Conservation (phyloP, 2,797 vertebrate species). For the Ibycter americanus region DNA sequence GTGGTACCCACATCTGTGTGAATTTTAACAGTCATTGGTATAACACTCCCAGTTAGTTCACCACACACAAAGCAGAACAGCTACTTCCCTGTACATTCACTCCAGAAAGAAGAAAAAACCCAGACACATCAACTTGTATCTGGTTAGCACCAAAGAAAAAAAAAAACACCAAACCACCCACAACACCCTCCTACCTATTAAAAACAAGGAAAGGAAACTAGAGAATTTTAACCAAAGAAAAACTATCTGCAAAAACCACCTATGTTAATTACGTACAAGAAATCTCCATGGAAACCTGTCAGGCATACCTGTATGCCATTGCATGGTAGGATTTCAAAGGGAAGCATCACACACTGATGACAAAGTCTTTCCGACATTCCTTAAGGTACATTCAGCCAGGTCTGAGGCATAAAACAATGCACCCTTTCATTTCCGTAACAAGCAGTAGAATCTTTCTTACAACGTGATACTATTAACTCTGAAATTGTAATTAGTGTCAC, state of each 20-base stretch:
- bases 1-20: too few species aligned
- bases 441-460: not conserved
- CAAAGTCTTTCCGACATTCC: not conserved
- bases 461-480: not conserved
- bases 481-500: not conserved
- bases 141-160: not conserved
- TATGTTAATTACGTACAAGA: slow-evolving; percentile 5
- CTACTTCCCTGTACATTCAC: not conserved
- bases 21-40: not conserved
- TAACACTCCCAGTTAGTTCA: not conserved
- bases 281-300: slow-evolving; percentile 71
- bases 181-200: not conserved
- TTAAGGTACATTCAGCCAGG: not conserved
- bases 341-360: not conserved
- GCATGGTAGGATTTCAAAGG: not conserved
- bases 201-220: not conserved
- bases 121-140: not conserved
- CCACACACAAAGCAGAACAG: not conserved
- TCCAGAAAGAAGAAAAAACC: not conserved
- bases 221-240: not conserved
- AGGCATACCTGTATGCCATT: not conserved
- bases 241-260: not conserved
- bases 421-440: not conserved
- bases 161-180: not conserved
- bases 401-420: not conserved